phyloP scores from a whole-genome alignment of 1,140 invertebrate species.

The Drosophila suzukii region DNA sequence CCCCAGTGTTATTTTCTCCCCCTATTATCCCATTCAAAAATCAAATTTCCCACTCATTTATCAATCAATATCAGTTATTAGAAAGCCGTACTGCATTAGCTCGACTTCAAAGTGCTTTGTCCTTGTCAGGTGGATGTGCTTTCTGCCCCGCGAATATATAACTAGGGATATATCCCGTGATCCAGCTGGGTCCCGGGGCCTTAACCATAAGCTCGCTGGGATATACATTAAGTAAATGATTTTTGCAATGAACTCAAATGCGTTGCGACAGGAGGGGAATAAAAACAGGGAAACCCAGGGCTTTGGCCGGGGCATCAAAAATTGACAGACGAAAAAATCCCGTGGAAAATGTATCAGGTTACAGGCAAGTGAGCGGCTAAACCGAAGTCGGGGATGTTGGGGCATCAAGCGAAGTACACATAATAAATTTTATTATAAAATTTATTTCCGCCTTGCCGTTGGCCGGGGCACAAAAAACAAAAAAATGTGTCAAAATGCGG shows the following conservation, averaged over 20 bases:
- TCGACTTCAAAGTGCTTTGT: slow-evolving; percentile 73
- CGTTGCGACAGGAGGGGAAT: slow-evolving; percentile 43
- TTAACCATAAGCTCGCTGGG: slow-evolving; percentile 15
- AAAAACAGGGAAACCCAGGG: not conserved
- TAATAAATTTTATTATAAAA: slow-evolving; percentile 83
- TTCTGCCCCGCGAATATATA: not conserved
- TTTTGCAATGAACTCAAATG: slow-evolving; percentile 59
- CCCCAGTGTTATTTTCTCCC: not conserved
- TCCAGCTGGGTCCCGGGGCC: slow-evolving; percentile 40
- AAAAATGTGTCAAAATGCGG: slow-evolving; percentile 78
- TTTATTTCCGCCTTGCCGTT: slow-evolving; percentile 63
- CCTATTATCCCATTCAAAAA: slow-evolving; percentile 22
- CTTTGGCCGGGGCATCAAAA: slow-evolving; percentile 43
- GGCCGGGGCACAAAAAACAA: slow-evolving; percentile 1
- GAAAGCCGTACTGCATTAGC: slow-evolving; percentile 43
- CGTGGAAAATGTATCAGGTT: slow-evolving; percentile 72
- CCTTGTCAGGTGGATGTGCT: slow-evolving; percentile 43
- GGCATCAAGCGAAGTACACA: slow-evolving; percentile 68
- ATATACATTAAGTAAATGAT: slow-evolving; percentile 78
- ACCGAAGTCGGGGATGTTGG: slow-evolving; percentile 21
- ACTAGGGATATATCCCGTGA: slow-evolving; percentile 22
- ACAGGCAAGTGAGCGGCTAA: slow-evolving; percentile 60
- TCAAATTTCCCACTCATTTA: slow-evolving; percentile 64
- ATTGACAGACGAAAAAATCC: slow-evolving; percentile 68
- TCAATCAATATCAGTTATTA: slow-evolving; percentile 77